Base-by-base conservation (phyloP, 2,113 vertebrate genomes). In the Silurus glanis region DNA sequence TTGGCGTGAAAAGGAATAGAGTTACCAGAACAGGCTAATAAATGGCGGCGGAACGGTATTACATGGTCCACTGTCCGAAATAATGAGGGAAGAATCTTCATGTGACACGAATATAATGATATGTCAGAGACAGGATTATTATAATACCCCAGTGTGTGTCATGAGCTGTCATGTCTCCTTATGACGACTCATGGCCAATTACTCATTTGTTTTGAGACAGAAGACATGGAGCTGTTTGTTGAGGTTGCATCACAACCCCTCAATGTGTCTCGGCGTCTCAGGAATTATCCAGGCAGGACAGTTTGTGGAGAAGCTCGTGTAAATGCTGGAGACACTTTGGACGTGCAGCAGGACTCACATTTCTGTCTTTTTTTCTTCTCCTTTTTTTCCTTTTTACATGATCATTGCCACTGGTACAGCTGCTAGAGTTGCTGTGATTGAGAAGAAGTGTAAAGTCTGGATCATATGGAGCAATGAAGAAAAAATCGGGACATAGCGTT, bases 71-170 rank as follows among this genome's bases (percentile, higher is more conserved):
- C 84, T 86, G 87, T 88, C 84, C 55, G 59, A 89, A 89, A 87
- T 89, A 89, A 89, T 89, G 88, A 89, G 88, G 12, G 14, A 23
- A 37, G 72, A 86, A 80, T 67, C 78, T 76, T 62, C 37, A 66
- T 80, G 83, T 86, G 88, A 89, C 82, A 56, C 49, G 56, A 14
- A 19, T 75, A 72, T 88, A 86, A 88, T 47, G 87, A 88, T 53
- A 53, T 89, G 88, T 87, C 74, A 69, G 69, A 78, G 25, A 76
- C 51, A 14, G 74, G 23, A 67, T 79, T 37, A 66, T 83, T 82
- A 71, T 78, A 85, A 87, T 84, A 83, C 69, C 79, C 75, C 58
- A 55, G 64, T 82, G 80, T 66, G 37, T 80, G 87, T 87, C 72
- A 71, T 83, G 69, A 59, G 80, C 72, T 84, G 86, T 84, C 88